A percentile compares a stretch with the other conserved stretches of the same genome.
Conservation (phyloP, 2,797 vertebrate species). For the Gallirallus australis region DNA sequence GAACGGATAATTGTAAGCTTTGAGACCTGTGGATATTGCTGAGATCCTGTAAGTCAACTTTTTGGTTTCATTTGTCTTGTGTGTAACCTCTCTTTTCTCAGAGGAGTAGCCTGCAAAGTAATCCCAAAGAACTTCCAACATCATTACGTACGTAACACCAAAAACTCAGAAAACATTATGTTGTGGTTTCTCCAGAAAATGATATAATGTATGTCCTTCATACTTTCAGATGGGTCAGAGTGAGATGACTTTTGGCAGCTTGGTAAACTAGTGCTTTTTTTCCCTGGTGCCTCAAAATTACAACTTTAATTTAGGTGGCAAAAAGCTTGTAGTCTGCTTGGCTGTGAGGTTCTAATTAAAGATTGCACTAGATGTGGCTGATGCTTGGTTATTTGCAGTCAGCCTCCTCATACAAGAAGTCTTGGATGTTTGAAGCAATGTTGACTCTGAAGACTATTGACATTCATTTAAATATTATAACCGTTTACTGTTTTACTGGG, state of each 20-base stretch:
- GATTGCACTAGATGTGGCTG: conserved; percentile 19
- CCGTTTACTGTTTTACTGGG: background rate
- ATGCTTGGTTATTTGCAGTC: conserved; percentile 38
- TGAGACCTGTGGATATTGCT: background rate
- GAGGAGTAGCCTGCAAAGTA: background rate
- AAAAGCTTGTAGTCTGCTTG: conserved; percentile 21
- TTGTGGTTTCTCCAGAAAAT: background rate
- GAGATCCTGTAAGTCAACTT: background rate
- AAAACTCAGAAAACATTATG: background rate
- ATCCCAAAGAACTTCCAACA: background rate
- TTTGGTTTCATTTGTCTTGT: conserved; percentile 14
- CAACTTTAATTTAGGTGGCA: conserved; percentile 6
- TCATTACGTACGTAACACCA: background rate
- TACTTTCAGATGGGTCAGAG: background rate
- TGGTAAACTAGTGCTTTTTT: background rate
- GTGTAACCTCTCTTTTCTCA: background rate
- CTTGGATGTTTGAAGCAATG: background rate
- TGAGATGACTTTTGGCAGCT: background rate
- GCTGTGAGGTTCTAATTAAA: conserved; percentile 32
- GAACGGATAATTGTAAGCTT: background rate
- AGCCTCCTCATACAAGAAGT: background rate
- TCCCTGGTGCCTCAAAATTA: conserved; percentile 16
- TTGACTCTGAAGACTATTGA: conserved; percentile 6
- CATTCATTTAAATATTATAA: background rate
- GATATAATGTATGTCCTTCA: background rate